A percentile compares a stretch with the other conserved stretches of the same genome.
phyloP scores from a whole-genome alignment of 2,797 vertebrate species.

The Tapera naevia region DNA sequence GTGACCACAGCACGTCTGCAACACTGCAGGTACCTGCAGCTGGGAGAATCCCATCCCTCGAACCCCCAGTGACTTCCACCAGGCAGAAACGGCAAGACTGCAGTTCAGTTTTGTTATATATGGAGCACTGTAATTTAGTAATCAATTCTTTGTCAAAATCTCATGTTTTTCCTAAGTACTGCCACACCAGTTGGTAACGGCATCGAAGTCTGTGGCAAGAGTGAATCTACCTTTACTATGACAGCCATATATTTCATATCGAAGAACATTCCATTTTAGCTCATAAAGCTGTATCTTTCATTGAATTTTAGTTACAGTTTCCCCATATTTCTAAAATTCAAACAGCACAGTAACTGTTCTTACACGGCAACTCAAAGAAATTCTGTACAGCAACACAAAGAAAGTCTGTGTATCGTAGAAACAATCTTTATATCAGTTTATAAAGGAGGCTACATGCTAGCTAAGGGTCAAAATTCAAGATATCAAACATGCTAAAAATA shows the following conservation, averaged over 20 bases:
- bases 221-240: neutral
- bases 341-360: neutral
- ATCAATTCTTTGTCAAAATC: neutral
- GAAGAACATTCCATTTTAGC: neutral
- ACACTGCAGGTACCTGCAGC: rapidly evolving
- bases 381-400: neutral
- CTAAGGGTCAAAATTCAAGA: neutral
- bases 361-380: neutral
- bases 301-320: neutral
- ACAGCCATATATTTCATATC: neutral
- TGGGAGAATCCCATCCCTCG: neutral
- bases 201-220: neutral
- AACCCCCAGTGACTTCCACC: neutral
- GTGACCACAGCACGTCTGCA: neutral
- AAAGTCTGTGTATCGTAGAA: neutral
- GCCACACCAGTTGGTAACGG: neutral
- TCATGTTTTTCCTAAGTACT: neutral
- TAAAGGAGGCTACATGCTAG: neutral
- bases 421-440: neutral
- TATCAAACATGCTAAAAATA: neutral
- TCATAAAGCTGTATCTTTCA: neutral
- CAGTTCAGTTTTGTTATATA: neutral
- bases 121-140: neutral
- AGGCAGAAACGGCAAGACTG: neutral
- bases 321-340: neutral